These are phyloP conservation scores for Gari tellinella DNA, from an alignment of 2,888 invertebrate genomes.

Conservation along the genomic window DNA sequence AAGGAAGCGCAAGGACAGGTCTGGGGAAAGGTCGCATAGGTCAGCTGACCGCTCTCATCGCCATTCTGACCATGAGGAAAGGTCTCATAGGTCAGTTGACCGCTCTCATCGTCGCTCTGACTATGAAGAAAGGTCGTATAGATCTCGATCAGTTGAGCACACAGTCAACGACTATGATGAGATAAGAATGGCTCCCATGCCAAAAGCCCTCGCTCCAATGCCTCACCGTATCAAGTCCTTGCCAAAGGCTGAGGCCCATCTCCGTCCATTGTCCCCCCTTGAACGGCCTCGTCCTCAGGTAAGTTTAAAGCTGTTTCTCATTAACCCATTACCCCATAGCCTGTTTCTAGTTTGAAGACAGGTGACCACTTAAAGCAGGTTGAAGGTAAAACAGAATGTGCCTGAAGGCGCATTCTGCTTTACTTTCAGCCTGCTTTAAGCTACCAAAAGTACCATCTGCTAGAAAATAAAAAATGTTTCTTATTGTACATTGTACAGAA, in stretches of 20 bases:
- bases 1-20: slow-evolving; percentile 18
- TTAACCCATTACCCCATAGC: too few relatives aligned
- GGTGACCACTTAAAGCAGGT: too few relatives aligned
- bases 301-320: neutral
- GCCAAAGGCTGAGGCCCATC: slow-evolving; percentile 27
- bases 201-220: slow-evolving; percentile 53
- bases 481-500: too few relatives aligned
- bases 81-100: neutral
- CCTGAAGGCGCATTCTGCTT: too few relatives aligned
- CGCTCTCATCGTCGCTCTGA: slow-evolving; percentile 1
- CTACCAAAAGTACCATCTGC: too few relatives aligned
- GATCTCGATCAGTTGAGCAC: slow-evolving; percentile 5
- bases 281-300: slow-evolving; percentile 41
- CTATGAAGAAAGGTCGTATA: neutral
- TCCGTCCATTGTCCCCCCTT: slow-evolving; percentile 50
- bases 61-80: neutral
- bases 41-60: neutral
- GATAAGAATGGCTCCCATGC: slow-evolving; percentile 11
- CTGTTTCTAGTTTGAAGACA: too few relatives aligned
- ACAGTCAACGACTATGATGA: slow-evolving; percentile 6
- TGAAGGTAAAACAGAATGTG: too few relatives aligned
- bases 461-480: too few relatives aligned
- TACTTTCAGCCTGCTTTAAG: too few relatives aligned
- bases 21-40: neutral
- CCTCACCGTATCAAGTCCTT: slow-evolving; percentile 39